Base-by-base conservation (phyloP, 2,888 invertebrate species). In the Eristalis arbustorum region DNA sequence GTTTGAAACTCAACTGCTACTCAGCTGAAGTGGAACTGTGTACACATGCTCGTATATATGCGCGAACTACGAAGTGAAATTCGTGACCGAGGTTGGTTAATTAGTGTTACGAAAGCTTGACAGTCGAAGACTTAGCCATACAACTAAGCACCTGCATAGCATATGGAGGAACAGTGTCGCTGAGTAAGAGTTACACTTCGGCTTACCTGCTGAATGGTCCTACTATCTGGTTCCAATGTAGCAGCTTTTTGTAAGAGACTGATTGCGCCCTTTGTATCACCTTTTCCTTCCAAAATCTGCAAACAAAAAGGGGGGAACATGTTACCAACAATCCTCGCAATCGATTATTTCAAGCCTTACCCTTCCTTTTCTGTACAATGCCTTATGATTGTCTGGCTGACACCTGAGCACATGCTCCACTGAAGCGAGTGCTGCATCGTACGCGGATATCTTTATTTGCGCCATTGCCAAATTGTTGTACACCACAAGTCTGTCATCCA, bases 391-490 rank as follows among this genome's bases (percentile, higher is more conserved):
- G 83, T 95, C 93, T 0, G 98, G 98, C 91, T 98, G 97, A 90
- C 96, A 96, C 85, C 95, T 94, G 14, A 98, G 93, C 2, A 98
- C 98, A 90, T 95, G 94, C 69, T 97, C 96, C 34, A 98, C 96
- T 10, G 97, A 97, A 92, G 95, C 94, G 28, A 98, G 93, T 6
- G 98, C 98, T 11, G 97, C 96, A 89, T 97, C 97, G 91, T 95
- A 97, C 10, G 97, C 96, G 75, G 96, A 96, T 56, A 97, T 96
- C 94, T 97, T 98, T 89, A 98, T 94, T 93, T 98, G 98, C 14
- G 98, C 97, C 88, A 97, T 97, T 14, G 98, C 98, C 94, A 98
- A 95, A 91, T 98, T 98, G 91, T 98, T 98, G 90, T 96, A 96
- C 1, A 98, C 97, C 90, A 97, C 95, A 71, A 98, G 93, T 88